Conservation (phyloP, 2,888 invertebrate species). For the Synanthedon myopaeformis region DNA sequence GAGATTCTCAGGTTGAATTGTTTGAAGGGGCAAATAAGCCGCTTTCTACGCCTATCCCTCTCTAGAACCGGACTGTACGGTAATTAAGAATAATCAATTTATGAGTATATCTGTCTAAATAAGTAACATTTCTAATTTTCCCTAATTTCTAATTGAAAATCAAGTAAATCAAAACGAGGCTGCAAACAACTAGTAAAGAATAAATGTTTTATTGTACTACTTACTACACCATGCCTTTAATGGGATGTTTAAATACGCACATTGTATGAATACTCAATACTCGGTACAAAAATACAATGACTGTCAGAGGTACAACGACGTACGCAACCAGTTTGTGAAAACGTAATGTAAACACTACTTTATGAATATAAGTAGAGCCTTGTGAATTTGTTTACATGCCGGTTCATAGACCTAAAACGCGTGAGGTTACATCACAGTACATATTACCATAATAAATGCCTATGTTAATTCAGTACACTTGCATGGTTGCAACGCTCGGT, state of each 20-base stretch:
- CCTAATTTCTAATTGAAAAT: too few species aligned
- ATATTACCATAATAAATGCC: not conserved
- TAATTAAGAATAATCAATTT: too few species aligned
- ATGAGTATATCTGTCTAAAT: too few species aligned
- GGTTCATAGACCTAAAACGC: conserved; percentile 21
- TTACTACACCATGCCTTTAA: not conserved
- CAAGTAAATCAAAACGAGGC: too few species aligned
- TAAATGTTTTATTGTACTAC: too few species aligned
- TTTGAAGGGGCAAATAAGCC: too few species aligned
- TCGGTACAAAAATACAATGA: not conserved
- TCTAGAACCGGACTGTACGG: too few species aligned
- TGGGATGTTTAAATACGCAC: not conserved
- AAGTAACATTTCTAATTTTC: too few species aligned
- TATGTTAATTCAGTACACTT: not conserved
- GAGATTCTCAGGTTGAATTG: too few species aligned
- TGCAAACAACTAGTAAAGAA: too few species aligned
- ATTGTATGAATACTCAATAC: not conserved
- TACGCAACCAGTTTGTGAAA: not conserved
- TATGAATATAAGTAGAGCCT: not conserved
- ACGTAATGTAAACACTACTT: not conserved
- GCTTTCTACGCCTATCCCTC: too few species aligned
- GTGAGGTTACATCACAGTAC: conserved; percentile 20
- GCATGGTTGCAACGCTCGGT: not conserved
- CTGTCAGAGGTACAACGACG: not conserved
- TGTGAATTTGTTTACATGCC: conserved; percentile 22